Conservation (phyloP, 2,113 vertebrate species). For the Cyprinodon variegatus region DNA sequence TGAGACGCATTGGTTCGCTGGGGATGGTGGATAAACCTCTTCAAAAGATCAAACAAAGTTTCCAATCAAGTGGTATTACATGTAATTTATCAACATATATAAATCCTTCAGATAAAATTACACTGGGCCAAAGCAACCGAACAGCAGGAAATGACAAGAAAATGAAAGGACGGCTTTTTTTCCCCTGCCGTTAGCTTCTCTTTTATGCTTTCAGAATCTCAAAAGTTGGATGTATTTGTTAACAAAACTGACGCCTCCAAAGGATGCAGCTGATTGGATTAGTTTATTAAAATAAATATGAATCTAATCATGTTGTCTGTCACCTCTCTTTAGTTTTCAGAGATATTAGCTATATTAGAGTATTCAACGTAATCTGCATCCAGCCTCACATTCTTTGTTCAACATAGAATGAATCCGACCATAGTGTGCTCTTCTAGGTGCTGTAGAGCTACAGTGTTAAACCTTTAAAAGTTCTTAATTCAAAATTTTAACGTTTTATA, state of each 20-base stretch:
- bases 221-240: neutral
- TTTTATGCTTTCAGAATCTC: neutral
- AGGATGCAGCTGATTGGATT: neutral
- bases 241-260: neutral
- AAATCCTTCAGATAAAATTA: conserved; percentile 47
- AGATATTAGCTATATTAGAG: too few species aligned
- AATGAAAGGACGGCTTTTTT: neutral
- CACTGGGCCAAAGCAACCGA: neutral
- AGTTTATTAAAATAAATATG: neutral
- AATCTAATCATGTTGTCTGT: neutral
- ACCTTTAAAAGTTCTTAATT: neutral
- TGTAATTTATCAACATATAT: conserved; percentile 48
- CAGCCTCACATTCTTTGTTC: neutral
- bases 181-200: neutral
- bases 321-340: neutral
- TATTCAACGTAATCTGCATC: neutral
- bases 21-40: conserved; percentile 42
- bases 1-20: conserved; percentile 58
- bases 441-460: neutral
- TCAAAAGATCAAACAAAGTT: conserved; percentile 66
- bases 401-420: neutral
- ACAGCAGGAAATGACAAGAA: neutral
- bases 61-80: conserved; percentile 38
- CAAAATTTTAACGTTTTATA: neutral
- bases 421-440: neutral